A percentile compares a stretch with the other conserved stretches of the same genome.
These are phyloP conservation scores for Pomatorhinus ruficollis DNA, from an alignment of 2,113 vertebrate species.

Conservation along the genomic window DNA sequence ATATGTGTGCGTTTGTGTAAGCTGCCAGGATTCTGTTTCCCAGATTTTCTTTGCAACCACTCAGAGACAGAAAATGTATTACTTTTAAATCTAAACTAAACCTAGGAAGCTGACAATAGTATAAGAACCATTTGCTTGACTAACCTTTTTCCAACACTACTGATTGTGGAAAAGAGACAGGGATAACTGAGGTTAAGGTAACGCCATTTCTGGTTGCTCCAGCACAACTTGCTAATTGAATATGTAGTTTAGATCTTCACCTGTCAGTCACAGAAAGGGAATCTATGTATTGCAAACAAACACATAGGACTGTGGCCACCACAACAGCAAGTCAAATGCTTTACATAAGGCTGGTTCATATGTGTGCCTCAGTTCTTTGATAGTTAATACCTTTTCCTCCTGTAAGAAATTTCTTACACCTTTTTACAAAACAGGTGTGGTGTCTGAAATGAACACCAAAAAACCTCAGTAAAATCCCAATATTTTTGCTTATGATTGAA, in stretches of 20 bases:
- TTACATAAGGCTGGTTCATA: not conserved
- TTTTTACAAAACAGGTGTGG: not conserved
- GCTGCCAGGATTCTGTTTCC: not conserved
- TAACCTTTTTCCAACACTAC: not conserved
- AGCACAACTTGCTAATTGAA: not conserved
- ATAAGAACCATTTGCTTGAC: not conserved
- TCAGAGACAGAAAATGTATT: not conserved
- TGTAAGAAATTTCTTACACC: not conserved
- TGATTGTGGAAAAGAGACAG: not conserved
- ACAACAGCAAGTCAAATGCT: not conserved
- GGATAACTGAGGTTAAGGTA: not conserved
- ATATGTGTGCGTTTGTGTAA: not conserved
- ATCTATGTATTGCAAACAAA: not conserved
- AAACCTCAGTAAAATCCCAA: accelerated
- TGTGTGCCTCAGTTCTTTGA: not conserved
- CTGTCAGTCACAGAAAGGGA: not conserved
- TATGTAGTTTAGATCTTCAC: not conserved
- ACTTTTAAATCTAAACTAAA: not conserved
- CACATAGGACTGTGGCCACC: not conserved
- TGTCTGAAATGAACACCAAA: not conserved
- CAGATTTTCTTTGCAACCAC: not conserved
- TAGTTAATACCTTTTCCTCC: not conserved
- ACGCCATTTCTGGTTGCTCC: not conserved
- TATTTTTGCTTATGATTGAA: not conserved
- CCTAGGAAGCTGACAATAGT: not conserved